Evolutionary conservation across 2,888 invertebrate genomes (phyloP).

Genomic region (Nemoura dubitans): DNA sequence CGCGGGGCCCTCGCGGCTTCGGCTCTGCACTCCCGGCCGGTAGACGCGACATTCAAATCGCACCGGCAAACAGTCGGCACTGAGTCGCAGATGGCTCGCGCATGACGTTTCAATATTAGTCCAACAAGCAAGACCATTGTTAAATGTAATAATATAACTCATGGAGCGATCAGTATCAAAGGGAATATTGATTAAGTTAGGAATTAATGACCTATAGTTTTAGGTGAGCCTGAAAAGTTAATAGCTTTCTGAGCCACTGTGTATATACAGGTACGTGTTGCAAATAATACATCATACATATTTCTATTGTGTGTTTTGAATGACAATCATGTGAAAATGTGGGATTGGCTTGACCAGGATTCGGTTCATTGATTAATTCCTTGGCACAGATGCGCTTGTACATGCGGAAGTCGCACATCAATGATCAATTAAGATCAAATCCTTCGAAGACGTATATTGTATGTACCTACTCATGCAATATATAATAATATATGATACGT

Average conservation of each 20-base stretch:
- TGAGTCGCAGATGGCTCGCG: background rate
- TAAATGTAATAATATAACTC: conserved; percentile 20
- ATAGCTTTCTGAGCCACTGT: conserved; percentile 28
- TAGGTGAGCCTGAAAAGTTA: conserved; percentile 17
- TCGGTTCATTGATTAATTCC: background rate
- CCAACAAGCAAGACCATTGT: conserved; percentile 30
- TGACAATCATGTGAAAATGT: background rate
- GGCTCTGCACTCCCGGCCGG: background rate
- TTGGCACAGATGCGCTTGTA: no score
- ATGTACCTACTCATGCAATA: no score
- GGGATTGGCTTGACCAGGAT: background rate
- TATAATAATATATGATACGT: no score
- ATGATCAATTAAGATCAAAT: no score
- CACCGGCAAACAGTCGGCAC: background rate
- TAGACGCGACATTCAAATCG: conserved; percentile 26
- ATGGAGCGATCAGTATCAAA: conserved; percentile 27
- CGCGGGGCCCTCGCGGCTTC: conserved; percentile 35
- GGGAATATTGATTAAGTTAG: conserved; percentile 21
- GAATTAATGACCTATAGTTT: conserved; percentile 34
- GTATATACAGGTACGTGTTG: background rate
- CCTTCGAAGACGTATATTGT: no score
- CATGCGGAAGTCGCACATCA: no score
- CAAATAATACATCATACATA: background rate
- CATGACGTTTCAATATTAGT: conserved; percentile 46
- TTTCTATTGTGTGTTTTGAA: background rate